Conservation (phyloP, 2,113 vertebrate species). For the Bufo bufo region DNA sequence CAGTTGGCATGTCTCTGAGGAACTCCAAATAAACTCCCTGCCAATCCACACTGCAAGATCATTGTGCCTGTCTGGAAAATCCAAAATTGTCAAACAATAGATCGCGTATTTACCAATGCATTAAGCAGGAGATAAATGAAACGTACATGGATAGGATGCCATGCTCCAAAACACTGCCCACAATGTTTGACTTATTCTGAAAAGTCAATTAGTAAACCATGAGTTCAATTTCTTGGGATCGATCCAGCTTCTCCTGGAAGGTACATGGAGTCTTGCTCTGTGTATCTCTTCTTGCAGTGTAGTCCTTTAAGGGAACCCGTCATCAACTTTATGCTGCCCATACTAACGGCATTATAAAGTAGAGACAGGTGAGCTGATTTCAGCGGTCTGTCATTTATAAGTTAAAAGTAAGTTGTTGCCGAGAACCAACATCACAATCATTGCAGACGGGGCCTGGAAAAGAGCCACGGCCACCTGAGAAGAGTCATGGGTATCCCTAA, state of each 20-base stretch:
- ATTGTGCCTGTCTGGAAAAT: background rate
- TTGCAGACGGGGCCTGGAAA: no score
- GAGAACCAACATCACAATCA: no score
- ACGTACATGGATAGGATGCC: background rate
- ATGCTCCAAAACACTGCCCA: background rate
- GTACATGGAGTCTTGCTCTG: no score
- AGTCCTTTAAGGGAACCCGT: no score
- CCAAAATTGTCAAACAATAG: background rate
- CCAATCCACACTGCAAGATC: constrained; percentile 7
- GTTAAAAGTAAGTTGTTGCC: no score
- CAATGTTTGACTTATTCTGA: background rate
- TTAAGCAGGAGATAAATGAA: background rate
- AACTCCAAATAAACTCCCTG: constrained; percentile 26
- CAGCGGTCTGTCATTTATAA: no score
- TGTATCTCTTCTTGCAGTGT: no score
- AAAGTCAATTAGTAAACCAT: background rate
- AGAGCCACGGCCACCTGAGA: no score
- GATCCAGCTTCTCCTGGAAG: background rate
- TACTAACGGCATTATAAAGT: no score
- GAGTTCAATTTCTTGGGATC: background rate
- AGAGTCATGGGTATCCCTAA: no score
- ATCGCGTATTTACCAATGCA: background rate
- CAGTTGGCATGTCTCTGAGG: constrained; percentile 12
- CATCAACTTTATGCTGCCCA: no score
- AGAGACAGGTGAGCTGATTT: no score